Evolutionary conservation across 2,113 vertebrate genomes (phyloP).

Genomic region (mouse (Mus musculus)): GRCm39 chr5:74266001-74266500

Average conservation of each 20-base stretch:
- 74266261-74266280: background rate
- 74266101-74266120: background rate
- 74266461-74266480: background rate
- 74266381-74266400: background rate
- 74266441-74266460: background rate
- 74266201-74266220: background rate
- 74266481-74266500: background rate
- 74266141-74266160: background rate
- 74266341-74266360: background rate
- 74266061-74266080: too few relatives aligned
- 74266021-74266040: background rate
- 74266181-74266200: slow-evolving; percentile 23
- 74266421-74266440: background rate
- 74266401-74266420: background rate
- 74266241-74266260: background rate
- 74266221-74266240: slow-evolving; percentile 64
- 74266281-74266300: background rate
- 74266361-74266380: background rate
- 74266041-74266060: background rate
- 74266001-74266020: background rate
- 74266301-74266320: background rate
- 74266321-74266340: background rate
- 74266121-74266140: background rate
- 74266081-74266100: background rate
- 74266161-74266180: slow-evolving; percentile 18